Conservation (phyloP, 2,113 vertebrate genomes). For the Plestiodon gilberti region DNA sequence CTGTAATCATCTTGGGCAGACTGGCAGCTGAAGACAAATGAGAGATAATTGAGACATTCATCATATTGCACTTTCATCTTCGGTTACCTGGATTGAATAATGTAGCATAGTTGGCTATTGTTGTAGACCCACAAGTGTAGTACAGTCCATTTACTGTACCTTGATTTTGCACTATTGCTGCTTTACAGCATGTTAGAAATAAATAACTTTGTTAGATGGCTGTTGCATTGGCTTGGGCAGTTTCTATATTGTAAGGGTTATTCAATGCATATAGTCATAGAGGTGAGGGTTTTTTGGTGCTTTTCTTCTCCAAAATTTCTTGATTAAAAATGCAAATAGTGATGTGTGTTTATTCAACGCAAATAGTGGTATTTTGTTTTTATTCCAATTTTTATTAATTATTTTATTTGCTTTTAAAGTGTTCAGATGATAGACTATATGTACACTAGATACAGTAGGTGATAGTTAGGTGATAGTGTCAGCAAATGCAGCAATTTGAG, state of each 20-base stretch:
- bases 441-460: no score
- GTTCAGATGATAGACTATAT: no score
- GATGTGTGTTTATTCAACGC: no score
- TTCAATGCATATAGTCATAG: neutral
- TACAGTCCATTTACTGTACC: no score
- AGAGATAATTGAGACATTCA: neutral
- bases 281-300: no score
- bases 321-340: no score
- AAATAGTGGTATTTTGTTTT: no score
- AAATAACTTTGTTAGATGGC: neutral
- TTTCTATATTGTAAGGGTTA: neutral
- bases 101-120: neutral
- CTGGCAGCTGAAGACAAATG: neutral
- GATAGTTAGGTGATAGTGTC: no score
- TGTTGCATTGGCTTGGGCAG: accelerated
- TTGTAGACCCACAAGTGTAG: accelerated
- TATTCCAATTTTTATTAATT: no score
- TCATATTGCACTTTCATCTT: neutral
- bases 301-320: no score
- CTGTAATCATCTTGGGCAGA: neutral
- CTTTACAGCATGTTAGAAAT: accelerated
- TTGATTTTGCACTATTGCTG: neutral
- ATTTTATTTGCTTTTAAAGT: no score
- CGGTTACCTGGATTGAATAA: neutral
- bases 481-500: no score